A percentile compares a stretch with the other conserved stretches of the same genome.
These are phyloP conservation scores for Schlechtendalia chinensis DNA, from an alignment of 1,140 invertebrate species.

Conservation along the genomic window DNA sequence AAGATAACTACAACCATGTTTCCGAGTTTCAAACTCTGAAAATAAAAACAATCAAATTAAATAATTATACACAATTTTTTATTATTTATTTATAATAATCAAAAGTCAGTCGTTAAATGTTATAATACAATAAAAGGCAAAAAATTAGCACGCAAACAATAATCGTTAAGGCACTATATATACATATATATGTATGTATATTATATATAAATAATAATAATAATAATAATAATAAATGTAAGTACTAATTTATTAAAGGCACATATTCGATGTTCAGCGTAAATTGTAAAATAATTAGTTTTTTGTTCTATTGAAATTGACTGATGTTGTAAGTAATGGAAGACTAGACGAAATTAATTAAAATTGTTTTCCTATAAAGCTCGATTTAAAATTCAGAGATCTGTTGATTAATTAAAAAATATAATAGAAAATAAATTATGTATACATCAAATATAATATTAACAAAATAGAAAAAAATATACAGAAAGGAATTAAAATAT, in stretches of 20 bases:
- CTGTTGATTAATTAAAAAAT: conserved; percentile 43
- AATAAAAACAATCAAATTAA: neutral
- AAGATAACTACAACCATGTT: no score
- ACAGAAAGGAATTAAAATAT: conserved; percentile 39
- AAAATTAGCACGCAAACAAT: conserved; percentile 48
- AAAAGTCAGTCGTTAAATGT: conserved; percentile 49
- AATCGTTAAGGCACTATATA: conserved; percentile 36
- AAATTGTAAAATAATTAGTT: neutral
- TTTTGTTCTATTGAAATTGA: conserved; percentile 28
- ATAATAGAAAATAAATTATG: conserved; percentile 45
- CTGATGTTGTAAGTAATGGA: conserved; percentile 9
- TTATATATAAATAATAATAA: neutral
- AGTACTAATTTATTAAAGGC: conserved; percentile 37
- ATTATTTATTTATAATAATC: conserved; percentile 29
- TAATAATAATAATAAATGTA: neutral
- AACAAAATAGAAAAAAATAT: conserved; percentile 43
- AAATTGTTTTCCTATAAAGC: conserved; percentile 11
- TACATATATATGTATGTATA: neutral
- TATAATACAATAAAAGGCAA: conserved; percentile 48
- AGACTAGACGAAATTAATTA: conserved; percentile 39
- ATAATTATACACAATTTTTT: conserved; percentile 15
- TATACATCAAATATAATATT: conserved; percentile 42
- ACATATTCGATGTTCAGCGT: conserved; percentile 37
- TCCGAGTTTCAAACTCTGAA: neutral
- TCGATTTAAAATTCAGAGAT: conserved; percentile 43